Percentiles rank a stretch among this genome's conserved stretches.
Evolutionary conservation across 2,888 invertebrate genomes (phyloP).

Genomic region (Drosophila melanosoma): DNA sequence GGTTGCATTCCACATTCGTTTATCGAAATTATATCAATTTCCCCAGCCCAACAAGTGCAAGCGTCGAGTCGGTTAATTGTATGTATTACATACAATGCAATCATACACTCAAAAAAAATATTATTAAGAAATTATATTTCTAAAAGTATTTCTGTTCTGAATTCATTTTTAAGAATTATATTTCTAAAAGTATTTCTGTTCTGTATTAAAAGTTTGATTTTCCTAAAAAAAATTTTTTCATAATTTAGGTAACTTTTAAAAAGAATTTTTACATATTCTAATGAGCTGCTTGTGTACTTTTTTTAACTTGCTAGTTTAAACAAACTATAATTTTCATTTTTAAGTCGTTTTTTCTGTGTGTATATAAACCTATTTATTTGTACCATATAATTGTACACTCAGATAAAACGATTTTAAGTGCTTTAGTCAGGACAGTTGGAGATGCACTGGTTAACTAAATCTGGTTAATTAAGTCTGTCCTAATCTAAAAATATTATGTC

Average conservation of each 20-base stretch:
- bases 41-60: constrained; percentile 17
- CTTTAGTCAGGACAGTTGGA: neutral
- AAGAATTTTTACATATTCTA: no score
- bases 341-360: neutral
- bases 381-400: neutral
- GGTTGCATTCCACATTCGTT: constrained; percentile 70
- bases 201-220: neutral
- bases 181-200: neutral
- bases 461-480: neutral
- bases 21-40: constrained; percentile 78
- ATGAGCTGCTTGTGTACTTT: neutral
- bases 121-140: neutral
- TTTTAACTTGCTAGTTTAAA: neutral
- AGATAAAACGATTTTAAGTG: neutral
- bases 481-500: no score
- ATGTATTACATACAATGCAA: constrained; percentile 11
- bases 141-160: neutral
- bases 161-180: neutral
- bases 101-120: neutral
- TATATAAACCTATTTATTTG: neutral
- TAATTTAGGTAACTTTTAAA: neutral
- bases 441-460: neutral
- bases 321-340: neutral
- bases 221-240: accelerated
- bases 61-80: constrained; percentile 22